A percentile compares a stretch with the other conserved stretches of the same genome.
Conservation (phyloP, 2,113 vertebrate genomes). For the Dasyurus viverrinus region DNA sequence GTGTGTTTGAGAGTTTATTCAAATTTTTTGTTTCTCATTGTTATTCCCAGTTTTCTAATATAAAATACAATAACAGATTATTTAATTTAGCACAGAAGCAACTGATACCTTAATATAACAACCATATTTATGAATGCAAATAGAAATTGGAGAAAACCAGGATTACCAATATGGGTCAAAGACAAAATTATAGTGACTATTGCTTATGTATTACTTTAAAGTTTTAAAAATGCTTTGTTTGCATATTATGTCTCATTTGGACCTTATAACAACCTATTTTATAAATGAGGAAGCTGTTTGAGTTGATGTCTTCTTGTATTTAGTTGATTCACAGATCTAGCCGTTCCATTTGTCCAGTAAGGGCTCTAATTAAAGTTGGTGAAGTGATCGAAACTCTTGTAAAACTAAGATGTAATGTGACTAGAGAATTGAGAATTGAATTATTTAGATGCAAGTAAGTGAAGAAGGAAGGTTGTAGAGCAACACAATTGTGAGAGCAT, state of each 20-base stretch:
- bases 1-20: not conserved
- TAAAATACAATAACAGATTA: not conserved
- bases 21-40: not conserved
- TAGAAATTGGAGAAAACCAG: not conserved
- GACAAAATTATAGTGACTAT: not conserved
- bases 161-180: not conserved
- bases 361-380: not conserved
- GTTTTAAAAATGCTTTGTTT: not conserved
- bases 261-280: not conserved
- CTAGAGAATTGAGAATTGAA: not conserved
- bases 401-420: not conserved
- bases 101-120: not conserved
- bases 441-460: not conserved
- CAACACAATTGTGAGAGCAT: not conserved
- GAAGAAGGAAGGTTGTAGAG: not conserved
- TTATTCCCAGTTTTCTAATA: not conserved
- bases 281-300: not conserved
- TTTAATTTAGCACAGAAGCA: slow-evolving; percentile 1
- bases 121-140: not conserved
- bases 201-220: not conserved
- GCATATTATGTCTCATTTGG: not conserved
- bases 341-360: not conserved
- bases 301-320: not conserved
- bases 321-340: not conserved
- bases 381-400: not conserved